Percentiles rank a stretch among this genome's conserved stretches.
Evolutionary conservation across 2,113 vertebrate genomes (phyloP).

Genomic region (Naja naja): DNA sequence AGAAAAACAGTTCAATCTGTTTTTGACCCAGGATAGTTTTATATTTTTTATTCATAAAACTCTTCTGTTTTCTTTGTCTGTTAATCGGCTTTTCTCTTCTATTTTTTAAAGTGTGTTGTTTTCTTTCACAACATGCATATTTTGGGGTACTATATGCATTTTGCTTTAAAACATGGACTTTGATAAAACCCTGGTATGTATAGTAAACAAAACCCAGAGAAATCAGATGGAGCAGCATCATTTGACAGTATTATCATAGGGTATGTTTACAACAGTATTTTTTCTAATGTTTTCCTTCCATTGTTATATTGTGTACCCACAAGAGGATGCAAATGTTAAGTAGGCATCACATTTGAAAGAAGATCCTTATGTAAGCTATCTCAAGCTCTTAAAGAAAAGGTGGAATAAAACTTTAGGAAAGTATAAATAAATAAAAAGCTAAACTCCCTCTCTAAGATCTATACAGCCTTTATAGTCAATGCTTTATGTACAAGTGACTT

Average conservation of each 20-base stretch:
- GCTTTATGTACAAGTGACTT: slow-evolving; percentile 7
- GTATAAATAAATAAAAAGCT: neutral
- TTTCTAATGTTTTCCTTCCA: neutral
- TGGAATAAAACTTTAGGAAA: neutral
- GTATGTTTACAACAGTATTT: neutral
- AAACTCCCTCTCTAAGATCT: neutral
- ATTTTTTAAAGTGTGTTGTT: neutral
- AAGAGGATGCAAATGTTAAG: neutral
- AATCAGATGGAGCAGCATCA: neutral
- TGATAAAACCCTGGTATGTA: neutral
- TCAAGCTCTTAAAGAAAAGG: neutral
- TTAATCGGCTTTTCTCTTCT: neutral
- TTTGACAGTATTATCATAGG: neutral
- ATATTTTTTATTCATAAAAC: neutral
- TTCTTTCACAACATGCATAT: neutral
- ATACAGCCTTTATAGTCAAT: slow-evolving; percentile 9
- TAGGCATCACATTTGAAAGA: neutral
- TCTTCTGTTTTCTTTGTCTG: neutral
- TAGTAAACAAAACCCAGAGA: neutral
- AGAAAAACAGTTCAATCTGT: neutral
- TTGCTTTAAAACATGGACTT: neutral
- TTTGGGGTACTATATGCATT: neutral
- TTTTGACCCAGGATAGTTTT: neutral
- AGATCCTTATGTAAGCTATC: neutral
- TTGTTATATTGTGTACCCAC: neutral